Conservation (phyloP, 2,888 invertebrate genomes). For the Alviniconcha strummeri region DNA sequence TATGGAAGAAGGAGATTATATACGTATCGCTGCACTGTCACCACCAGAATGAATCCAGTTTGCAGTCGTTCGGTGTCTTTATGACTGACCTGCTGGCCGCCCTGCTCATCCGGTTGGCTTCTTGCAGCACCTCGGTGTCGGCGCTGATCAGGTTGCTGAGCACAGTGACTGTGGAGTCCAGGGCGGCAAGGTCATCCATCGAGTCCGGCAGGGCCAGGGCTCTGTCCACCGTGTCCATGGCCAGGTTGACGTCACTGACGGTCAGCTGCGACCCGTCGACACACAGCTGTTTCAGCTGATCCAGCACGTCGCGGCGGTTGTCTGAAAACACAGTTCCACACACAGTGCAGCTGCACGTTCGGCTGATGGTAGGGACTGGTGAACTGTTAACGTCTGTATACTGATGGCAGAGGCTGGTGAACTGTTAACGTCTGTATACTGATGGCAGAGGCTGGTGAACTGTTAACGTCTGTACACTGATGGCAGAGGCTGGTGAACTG, state of each 20-base stretch:
- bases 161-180: background rate
- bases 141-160: conserved; percentile 23
- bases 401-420: too few species aligned
- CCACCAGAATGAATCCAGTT: too few species aligned
- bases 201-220: background rate
- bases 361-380: too few species aligned
- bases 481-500: too few species aligned
- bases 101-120: background rate
- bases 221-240: conserved; percentile 5
- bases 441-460: too few species aligned
- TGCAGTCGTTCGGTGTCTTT: too few species aligned
- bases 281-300: conserved; percentile 1
- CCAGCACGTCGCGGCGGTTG: conserved; percentile 13
- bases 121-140: background rate
- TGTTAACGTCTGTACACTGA: too few species aligned
- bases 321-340: background rate
- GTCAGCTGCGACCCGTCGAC: conserved; percentile 1
- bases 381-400: too few species aligned
- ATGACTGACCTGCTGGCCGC: background rate
- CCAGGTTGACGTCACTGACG: conserved; percentile 7
- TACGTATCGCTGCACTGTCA: too few species aligned
- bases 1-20: too few species aligned
- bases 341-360: too few species aligned
- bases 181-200: background rate
- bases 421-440: too few species aligned